These are phyloP conservation scores for Ploceus nigricollis DNA, from an alignment of 2,113 vertebrate genomes.

Conservation along the genomic window DNA sequence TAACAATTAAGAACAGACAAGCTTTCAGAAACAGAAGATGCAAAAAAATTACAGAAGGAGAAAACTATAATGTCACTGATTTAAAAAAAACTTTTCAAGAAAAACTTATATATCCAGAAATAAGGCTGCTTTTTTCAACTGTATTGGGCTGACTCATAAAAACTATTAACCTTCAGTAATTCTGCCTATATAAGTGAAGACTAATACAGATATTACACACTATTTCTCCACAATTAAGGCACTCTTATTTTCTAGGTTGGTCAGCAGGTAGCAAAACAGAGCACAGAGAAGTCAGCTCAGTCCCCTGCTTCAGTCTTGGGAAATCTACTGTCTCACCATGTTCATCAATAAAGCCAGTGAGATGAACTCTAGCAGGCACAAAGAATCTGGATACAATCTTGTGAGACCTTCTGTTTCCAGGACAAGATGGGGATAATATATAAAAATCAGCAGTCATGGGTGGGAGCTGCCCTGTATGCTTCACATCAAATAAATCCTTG, in stretches of 20 bases:
- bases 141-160: neutral
- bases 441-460: neutral
- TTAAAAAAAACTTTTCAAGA: neutral
- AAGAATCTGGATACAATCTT: neutral
- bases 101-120: neutral
- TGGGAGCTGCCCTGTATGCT: neutral
- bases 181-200: neutral
- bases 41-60: neutral
- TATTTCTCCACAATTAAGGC: neutral
- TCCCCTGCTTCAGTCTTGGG: neutral
- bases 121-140: neutral
- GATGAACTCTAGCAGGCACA: neutral
- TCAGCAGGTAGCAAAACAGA: neutral
- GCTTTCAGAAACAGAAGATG: neutral
- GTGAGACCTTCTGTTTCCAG: neutral
- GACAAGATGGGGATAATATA: neutral
- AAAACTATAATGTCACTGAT: neutral
- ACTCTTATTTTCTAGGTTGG: neutral
- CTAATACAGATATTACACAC: neutral
- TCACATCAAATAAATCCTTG: constrained; percentile 25
- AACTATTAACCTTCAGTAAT: neutral
- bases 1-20: neutral
- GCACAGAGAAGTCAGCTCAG: neutral
- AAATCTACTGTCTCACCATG: neutral
- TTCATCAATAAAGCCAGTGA: neutral